A percentile compares a stretch with the other conserved stretches of the same genome.
These are phyloP conservation scores for Sebastes nivosus DNA, from an alignment of 2,797 vertebrate genomes.

Conservation along the genomic window DNA sequence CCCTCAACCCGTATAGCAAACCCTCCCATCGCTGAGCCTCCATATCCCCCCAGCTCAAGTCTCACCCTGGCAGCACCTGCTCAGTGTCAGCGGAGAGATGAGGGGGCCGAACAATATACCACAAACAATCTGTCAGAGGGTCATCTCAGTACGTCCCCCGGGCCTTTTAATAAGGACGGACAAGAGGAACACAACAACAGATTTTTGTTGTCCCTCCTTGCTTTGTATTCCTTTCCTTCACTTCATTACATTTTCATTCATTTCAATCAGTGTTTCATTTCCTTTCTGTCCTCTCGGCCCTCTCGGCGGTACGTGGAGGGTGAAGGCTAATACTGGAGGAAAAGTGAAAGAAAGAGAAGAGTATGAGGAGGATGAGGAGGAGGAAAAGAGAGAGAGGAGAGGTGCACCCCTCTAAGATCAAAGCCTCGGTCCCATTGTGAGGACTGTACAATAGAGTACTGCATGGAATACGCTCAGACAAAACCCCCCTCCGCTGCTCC, in stretches of 20 bases:
- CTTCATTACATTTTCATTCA: conserved; percentile 70
- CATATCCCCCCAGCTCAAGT: conserved; percentile 16
- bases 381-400: conserved; percentile 23
- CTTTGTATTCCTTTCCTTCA: conserved; percentile 32
- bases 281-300: conserved; percentile 51
- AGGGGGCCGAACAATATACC: conserved; percentile 48
- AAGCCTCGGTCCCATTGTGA: conserved; percentile 79
- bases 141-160: conserved; percentile 32
- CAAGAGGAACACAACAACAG: conserved; percentile 43
- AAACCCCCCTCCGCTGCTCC: neutral
- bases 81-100: conserved; percentile 52
- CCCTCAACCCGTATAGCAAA: conserved; percentile 1
- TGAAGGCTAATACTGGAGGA: conserved; percentile 51
- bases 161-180: conserved; percentile 68
- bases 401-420: conserved; percentile 78
- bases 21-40: conserved; percentile 20
- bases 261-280: conserved; percentile 74
- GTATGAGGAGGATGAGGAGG: conserved; percentile 17
- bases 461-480: conserved; percentile 61
- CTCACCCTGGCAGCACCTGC: conserved; percentile 58
- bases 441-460: conserved; percentile 75
- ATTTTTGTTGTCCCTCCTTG: conserved; percentile 30
- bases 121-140: conserved; percentile 56
- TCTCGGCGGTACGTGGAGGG: conserved; percentile 62
- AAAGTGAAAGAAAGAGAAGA: conserved; percentile 18